Conservation (phyloP, 2,113 vertebrate species). For the Istiophorus platypterus region DNA sequence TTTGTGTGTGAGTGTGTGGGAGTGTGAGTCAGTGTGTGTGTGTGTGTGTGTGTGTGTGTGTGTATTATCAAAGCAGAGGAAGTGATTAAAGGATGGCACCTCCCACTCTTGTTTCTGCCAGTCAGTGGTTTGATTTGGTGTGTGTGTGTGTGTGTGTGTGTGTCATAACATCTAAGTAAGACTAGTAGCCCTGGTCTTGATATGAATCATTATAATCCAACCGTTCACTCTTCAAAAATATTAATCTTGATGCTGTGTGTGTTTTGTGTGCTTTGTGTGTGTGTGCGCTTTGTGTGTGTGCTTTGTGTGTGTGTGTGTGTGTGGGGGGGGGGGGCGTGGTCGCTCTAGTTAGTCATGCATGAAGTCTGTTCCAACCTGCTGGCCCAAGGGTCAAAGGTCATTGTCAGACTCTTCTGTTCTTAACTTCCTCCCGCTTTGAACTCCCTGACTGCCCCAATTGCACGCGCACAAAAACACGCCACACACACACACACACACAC, state of each 20-base stretch:
- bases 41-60: slow-evolving; percentile 16
- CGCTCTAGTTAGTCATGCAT: slow-evolving; percentile 1
- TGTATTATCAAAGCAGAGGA: slow-evolving; percentile 39
- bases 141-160: background rate
- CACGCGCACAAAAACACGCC: slow-evolving; percentile 11
- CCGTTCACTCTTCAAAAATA: too few species aligned
- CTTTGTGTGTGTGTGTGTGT: background rate
- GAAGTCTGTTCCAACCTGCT: slow-evolving; percentile 46
- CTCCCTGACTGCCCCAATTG: background rate
- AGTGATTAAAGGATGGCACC: slow-evolving; percentile 16
- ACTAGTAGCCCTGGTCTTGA: too few species aligned
- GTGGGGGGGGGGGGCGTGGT: too few species aligned
- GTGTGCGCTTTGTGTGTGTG: background rate
- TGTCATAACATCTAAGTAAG: too few species aligned
- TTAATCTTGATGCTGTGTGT: too few species aligned
- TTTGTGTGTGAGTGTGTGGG: slow-evolving; percentile 20
- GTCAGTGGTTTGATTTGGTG: background rate
- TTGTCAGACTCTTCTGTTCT: slow-evolving; percentile 27
- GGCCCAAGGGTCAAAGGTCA: slow-evolving; percentile 54
- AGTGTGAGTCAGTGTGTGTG: slow-evolving; percentile 19
- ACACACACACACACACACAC: slow-evolving; percentile 29
- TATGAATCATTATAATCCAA: too few species aligned
- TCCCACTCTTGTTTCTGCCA: slow-evolving; percentile 4
- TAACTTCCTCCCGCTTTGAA: slow-evolving; percentile 47
- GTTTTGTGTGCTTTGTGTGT: background rate